phyloP scores from a whole-genome alignment of 2,797 vertebrate species.

The Orientallactaga sibirica region DNA sequence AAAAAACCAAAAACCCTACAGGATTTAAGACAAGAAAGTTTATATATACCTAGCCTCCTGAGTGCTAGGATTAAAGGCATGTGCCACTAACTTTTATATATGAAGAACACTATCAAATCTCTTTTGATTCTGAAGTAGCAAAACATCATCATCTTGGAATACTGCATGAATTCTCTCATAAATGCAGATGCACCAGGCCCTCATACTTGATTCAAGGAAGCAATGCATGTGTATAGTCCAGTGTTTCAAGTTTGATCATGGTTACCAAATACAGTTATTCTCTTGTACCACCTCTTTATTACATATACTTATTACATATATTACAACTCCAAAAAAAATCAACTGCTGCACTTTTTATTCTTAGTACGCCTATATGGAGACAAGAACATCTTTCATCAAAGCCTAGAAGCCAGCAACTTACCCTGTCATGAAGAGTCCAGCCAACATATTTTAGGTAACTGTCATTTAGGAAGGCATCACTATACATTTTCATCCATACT shows the following conservation, averaged over 20 bases:
- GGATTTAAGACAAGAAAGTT: slow-evolving; percentile 21
- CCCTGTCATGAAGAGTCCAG: slow-evolving; percentile 98
- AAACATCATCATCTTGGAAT: background rate
- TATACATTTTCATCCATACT: slow-evolving; percentile 99
- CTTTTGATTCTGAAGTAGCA: slow-evolving; percentile 15
- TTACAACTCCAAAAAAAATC: background rate
- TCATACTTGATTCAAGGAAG: background rate
- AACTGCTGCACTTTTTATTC: slow-evolving; percentile 13
- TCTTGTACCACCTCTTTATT: slow-evolving; percentile 19
- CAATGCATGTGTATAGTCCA: background rate
- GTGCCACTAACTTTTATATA: background rate
- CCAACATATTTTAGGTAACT: slow-evolving; percentile 99
- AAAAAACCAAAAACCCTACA: background rate
- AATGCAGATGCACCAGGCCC: background rate
- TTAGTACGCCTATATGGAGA: background rate
- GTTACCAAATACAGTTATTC: slow-evolving; percentile 7
- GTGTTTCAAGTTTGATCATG: slow-evolving; percentile 23
- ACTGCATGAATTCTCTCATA: background rate
- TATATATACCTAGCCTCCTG: too few relatives aligned
- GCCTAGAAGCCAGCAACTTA: slow-evolving; percentile 86
- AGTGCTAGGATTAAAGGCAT: too few relatives aligned
- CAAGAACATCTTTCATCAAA: slow-evolving; percentile 24
- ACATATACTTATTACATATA: background rate
- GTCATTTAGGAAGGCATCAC: slow-evolving; percentile 98
- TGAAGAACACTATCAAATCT: background rate